phyloP scores from a whole-genome alignment of 2,797 vertebrate genomes.

The Siniperca obscura region DNA sequence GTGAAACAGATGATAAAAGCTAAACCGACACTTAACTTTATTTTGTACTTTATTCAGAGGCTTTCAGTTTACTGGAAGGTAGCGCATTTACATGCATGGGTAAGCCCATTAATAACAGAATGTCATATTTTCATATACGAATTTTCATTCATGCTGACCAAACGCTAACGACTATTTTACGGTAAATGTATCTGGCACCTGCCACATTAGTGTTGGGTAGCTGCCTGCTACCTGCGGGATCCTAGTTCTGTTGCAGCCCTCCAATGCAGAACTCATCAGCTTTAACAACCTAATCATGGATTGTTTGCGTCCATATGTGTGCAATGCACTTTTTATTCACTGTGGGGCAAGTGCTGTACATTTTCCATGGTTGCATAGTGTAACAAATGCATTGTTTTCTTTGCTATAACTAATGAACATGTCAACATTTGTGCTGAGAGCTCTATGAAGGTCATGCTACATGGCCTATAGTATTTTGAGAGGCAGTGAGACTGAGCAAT shows the following conservation, averaged over 20 bases:
- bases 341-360: neutral
- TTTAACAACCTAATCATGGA: slow-evolving; percentile 4
- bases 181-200: neutral
- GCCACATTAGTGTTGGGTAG: neutral
- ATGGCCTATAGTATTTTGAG: neutral
- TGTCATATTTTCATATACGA: slow-evolving; percentile 6
- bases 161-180: neutral
- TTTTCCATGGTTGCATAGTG: slow-evolving; percentile 9
- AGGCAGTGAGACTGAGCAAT: neutral
- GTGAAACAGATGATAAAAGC: slow-evolving; percentile 3
- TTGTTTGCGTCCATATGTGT: slow-evolving; percentile 6
- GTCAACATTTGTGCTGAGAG: neutral
- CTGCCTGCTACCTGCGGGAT: slow-evolving; percentile 2
- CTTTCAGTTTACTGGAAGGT: neutral
- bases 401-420: neutral
- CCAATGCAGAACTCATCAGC: neutral
- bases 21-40: slow-evolving; percentile 4
- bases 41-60: slow-evolving; percentile 23
- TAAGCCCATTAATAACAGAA: neutral
- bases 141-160: slow-evolving; percentile 13
- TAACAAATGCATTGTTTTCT: slow-evolving; percentile 40
- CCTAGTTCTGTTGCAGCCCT: neutral
- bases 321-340: neutral
- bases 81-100: neutral
- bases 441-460: neutral